phyloP scores from a whole-genome alignment of 2,888 invertebrate species.

The Scaptomyza reducta region DNA sequence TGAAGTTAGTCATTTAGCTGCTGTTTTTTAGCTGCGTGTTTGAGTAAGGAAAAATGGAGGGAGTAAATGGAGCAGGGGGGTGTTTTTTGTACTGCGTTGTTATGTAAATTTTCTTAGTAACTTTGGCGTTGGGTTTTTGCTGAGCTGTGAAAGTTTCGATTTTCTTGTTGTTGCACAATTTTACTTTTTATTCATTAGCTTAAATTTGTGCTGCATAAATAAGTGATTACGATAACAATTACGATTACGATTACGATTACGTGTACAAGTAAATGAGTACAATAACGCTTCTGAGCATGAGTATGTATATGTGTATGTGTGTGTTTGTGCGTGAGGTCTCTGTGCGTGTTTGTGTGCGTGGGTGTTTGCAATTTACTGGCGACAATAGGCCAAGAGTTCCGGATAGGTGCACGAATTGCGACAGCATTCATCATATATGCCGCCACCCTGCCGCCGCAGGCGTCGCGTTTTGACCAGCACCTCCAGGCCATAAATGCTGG shows the following conservation, averaged over 20 bases:
- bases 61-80: neutral
- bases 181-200: conserved; percentile 78
- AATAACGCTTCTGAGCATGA: conserved; percentile 25
- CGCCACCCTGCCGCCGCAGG: conserved; percentile 43
- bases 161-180: conserved; percentile 52
- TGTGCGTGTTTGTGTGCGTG: neutral
- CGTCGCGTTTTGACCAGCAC: conserved; percentile 66
- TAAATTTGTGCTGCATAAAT: conserved; percentile 75
- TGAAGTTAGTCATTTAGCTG: conserved; percentile 64
- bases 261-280: conserved; percentile 41
- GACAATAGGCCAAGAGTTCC: conserved; percentile 71
- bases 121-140: conserved; percentile 52
- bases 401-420: conserved; percentile 58
- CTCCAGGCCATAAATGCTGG: conserved; percentile 56
- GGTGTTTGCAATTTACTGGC: conserved; percentile 23
- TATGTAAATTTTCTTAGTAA: conserved; percentile 46
- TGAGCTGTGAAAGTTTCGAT: conserved; percentile 53
- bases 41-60: neutral
- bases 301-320: conserved; percentile 12
- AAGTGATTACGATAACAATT: conserved; percentile 68
- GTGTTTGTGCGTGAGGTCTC: conserved; percentile 1
- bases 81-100: conserved; percentile 20
- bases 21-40: conserved; percentile 16
- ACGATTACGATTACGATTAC: conserved; percentile 41
- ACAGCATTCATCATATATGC: conserved; percentile 76